A percentile compares a stretch with the other conserved stretches of the same genome.
These are phyloP conservation scores for Parnassius glacialis DNA, from an alignment of 2,888 invertebrate species.

Conservation along the genomic window DNA sequence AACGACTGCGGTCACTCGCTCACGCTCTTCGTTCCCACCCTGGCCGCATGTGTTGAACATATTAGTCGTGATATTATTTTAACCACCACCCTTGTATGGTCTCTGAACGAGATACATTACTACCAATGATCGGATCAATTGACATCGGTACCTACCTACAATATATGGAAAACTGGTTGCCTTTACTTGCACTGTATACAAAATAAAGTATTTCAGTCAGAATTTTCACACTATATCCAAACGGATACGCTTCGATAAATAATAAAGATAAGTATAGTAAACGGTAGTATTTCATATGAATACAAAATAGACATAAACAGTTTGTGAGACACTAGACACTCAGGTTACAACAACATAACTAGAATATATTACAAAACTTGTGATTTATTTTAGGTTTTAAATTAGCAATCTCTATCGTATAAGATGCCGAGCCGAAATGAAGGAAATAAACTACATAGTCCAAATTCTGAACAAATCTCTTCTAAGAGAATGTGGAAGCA, in stretches of 20 bases:
- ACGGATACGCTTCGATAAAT: conserved; percentile 33
- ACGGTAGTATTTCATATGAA: conserved; percentile 9
- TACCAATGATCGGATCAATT: conserved; percentile 38
- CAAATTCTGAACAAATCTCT: no score
- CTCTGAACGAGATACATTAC: conserved; percentile 33
- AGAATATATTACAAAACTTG: conserved; percentile 23
- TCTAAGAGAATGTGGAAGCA: no score
- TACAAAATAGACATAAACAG: conserved; percentile 6
- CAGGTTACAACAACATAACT: conserved; percentile 2
- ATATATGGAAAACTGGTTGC: conserved; percentile 20
- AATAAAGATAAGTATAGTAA: conserved; percentile 20
- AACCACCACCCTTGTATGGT: conserved; percentile 45
- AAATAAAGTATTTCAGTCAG: conserved; percentile 44
- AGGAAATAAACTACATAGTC: background rate
- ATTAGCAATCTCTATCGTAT: background rate
- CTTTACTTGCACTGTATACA: conserved; percentile 28
- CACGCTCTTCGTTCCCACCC: conserved; percentile 62
- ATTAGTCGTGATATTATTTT: conserved; percentile 62
- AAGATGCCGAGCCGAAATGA: background rate
- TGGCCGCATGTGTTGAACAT: conserved; percentile 64
- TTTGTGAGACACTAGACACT: no score
- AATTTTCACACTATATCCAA: conserved; percentile 53
- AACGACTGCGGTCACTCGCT: conserved; percentile 68
- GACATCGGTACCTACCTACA: conserved; percentile 33
- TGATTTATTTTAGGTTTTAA: background rate